These are phyloP conservation scores for Acromyrmex echinatior DNA, from an alignment of 1,140 invertebrate genomes.

Conservation along the genomic window DNA sequence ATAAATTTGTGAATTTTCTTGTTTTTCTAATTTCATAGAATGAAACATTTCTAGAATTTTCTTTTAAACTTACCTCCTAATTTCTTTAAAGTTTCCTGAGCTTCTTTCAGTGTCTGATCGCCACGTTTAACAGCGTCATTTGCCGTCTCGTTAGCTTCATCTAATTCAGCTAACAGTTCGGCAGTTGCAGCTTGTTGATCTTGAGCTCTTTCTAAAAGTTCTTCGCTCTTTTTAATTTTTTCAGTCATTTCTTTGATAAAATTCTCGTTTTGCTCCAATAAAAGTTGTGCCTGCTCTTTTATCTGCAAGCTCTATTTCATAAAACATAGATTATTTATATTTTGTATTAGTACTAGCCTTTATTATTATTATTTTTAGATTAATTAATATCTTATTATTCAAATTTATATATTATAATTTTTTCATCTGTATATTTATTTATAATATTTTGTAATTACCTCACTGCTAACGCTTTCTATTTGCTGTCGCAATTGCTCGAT, in stretches of 20 bases:
- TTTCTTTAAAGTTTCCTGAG: conserved; percentile 94
- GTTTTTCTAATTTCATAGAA: not conserved
- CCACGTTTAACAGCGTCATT: conserved; percentile 93
- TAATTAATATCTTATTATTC: not conserved
- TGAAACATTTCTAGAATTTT: not conserved
- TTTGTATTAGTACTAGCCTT: not conserved
- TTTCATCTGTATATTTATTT: conserved; percentile 17
- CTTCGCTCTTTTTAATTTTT: conserved; percentile 85
- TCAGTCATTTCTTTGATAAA: conserved; percentile 89
- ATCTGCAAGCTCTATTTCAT: conserved; percentile 87
- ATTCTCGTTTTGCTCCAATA: conserved; percentile 88
- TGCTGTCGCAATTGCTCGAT: conserved; percentile 90
- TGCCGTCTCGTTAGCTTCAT: conserved; percentile 91
- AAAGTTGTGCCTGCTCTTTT: conserved; percentile 89
- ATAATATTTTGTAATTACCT: conserved; percentile 83
- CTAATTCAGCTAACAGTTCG: conserved; percentile 90
- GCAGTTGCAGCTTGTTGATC: conserved; percentile 89
- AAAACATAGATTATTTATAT: conserved; percentile 62
- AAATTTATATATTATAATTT: conserved; percentile 45
- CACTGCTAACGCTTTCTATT: conserved; percentile 88
- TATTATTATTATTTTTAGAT: conserved; percentile 30
- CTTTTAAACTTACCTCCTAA: conserved; percentile 89
- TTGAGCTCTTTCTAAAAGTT: conserved; percentile 86
- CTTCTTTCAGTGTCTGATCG: conserved; percentile 94
- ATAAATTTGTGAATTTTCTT: not conserved